Evolutionary conservation across 1,140 invertebrate species (phyloP).

Genomic region (Cherax quadricarinatus): DNA sequence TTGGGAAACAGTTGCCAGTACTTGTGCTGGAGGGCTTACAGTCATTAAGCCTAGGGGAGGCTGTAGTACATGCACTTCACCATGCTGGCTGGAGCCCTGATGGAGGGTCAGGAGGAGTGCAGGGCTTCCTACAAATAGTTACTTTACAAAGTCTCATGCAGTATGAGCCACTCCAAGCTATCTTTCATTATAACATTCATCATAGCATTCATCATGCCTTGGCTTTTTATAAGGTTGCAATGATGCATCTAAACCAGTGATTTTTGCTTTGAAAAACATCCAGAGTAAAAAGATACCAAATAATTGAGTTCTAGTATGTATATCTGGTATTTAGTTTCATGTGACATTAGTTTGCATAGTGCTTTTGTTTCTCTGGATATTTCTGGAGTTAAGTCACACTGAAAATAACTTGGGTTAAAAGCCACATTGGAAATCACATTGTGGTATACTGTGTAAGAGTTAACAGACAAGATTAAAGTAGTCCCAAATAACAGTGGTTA

Average conservation of each 20-base stretch:
- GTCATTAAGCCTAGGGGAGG: neutral
- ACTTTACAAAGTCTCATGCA: neutral
- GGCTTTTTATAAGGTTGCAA: neutral
- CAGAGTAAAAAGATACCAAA: too few relatives aligned
- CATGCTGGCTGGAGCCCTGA: constrained; percentile 21
- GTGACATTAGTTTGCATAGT: too few relatives aligned
- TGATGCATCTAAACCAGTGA: neutral
- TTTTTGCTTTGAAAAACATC: neutral
- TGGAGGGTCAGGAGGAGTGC: neutral
- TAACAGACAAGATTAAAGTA: too few relatives aligned
- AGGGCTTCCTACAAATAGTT: constrained; percentile 33
- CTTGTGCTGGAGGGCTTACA: constrained; percentile 33
- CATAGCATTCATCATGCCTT: constrained; percentile 26
- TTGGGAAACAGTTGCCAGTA: constrained; percentile 27
- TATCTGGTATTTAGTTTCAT: too few relatives aligned
- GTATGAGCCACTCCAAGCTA: neutral
- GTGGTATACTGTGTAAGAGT: too few relatives aligned
- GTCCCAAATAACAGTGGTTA: too few relatives aligned
- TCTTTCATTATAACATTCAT: constrained; percentile 48
- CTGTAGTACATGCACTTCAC: constrained; percentile 12
- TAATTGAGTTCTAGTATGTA: too few relatives aligned
- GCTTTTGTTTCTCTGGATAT: too few relatives aligned
- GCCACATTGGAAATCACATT: too few relatives aligned
- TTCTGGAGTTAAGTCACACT: too few relatives aligned
- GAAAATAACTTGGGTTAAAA: too few relatives aligned